phyloP scores from a whole-genome alignment of 2,113 vertebrate species.

The Onychostruthus taczanowskii region DNA sequence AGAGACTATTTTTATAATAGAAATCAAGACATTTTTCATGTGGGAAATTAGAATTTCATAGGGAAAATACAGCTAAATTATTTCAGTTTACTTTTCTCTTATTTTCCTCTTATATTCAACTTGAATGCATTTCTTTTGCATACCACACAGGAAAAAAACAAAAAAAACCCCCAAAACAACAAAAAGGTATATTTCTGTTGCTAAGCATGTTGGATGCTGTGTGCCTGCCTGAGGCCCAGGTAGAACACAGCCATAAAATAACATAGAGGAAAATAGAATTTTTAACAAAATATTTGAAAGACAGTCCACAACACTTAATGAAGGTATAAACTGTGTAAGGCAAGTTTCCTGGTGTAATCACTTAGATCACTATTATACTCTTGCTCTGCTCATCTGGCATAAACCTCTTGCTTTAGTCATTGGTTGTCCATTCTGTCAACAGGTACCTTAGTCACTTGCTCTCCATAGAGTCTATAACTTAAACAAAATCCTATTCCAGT shows the following conservation, averaged over 20 bases:
- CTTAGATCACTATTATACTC: background rate
- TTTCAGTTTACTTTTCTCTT: conserved; percentile 19
- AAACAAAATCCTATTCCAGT: background rate
- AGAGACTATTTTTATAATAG: conserved; percentile 22
- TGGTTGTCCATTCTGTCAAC: background rate
- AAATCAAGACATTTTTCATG: background rate
- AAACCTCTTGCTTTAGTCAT: background rate
- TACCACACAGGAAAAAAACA: background rate
- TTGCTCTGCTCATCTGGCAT: background rate
- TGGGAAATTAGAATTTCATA: background rate
- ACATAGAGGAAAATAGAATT: background rate
- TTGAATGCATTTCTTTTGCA: background rate
- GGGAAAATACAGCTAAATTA: background rate
- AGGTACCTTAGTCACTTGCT: background rate
- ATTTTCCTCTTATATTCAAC: background rate
- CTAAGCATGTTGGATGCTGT: background rate
- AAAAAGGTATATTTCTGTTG: background rate
- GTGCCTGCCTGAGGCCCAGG: background rate
- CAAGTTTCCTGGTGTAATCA: background rate
- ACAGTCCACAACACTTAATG: background rate
- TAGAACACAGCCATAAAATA: background rate
- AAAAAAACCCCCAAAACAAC: background rate
- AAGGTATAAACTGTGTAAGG: background rate
- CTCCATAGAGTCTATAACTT: background rate
- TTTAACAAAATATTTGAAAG: background rate